Base-by-base conservation (phyloP, 2,888 invertebrate genomes). In the Aleiodes alternator region DNA sequence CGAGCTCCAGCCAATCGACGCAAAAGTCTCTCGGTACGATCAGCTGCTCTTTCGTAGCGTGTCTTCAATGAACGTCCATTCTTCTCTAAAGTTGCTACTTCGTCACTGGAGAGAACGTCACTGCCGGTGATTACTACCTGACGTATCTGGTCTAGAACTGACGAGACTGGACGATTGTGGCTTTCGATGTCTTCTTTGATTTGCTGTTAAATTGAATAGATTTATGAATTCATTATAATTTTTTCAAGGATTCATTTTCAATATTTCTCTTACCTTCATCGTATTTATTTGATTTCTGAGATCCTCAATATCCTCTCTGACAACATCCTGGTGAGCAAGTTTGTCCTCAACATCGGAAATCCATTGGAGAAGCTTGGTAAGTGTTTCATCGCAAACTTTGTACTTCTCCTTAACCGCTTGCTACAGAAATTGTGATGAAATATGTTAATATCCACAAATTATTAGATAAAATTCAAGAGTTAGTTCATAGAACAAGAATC, bases 331-430 rank as follows among this genome's bases (percentile, higher is more conserved):
- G 80, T 94, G 94, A 59, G 97, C 95, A 81, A 98, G 92, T 84
- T 94, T 93, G 80, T 95, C 94, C 90, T 98, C 97, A 8, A 97
- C 92, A 77, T 95, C 94, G 31, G 93, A 92, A 82, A 98, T 94
- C 97, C 97, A 97, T 90, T 95, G 94, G 83, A 97, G 91, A 76
- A 97, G 92, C 88, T 96, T 96, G 79, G 94, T 94, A 76, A 97
- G 92, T 56, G 94, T 95, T 89, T 97, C 96, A 90, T 96, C 96
- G 90, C 97, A 97, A 84, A 96, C 92, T 88, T 95, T 95, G 92
- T 97, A 97, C 90, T 97, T 97, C 90, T 97, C 97, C 91, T 97
- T 96, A 84, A 97, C 96, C 87, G 97, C 97, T 96, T 97, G 96
- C 97, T 97, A 92, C 82, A 93, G 91, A 86, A 86, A 88, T 85